Evolutionary conservation across 2,113 vertebrate genomes (phyloP), one percentile per base, ranked within the genome.

Genomic region (Bucco capensis): DNA sequence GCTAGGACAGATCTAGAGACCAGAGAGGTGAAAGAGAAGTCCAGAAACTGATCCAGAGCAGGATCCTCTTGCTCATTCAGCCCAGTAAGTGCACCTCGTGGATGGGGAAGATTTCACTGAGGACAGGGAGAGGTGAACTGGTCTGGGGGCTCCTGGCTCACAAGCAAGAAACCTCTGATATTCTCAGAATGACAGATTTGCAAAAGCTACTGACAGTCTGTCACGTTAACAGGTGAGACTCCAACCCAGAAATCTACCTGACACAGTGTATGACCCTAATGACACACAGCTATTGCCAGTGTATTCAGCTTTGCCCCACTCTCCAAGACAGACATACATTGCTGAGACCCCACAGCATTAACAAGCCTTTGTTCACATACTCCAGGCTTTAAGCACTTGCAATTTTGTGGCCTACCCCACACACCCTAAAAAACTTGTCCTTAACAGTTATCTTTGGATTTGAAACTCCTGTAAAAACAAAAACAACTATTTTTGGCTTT

Each of bases 391-490:
- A 96, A 96, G 96, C 79, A 89, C 70, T 96, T 95, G 86, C 86
- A 96, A 85, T 92, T 94, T 78, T 86, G 95, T 91, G 80, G 89
- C 72, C 80, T 95, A 92, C 92, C 77, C 89, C 92, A 92, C 95
- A 95, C 83, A 71, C 81, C 94, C 95, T 91, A 80, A 96, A 96
- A n/a, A 94, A 85, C 92, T 93, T 71, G 47, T 94, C 93, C 93
- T 96, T 94, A 95, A 83, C 88, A 96, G 88, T 95, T 90, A 96
- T 96, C 97, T 95, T 96, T 96, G 96, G 93, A 96, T 94, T 96
- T 94, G 66, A 95, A 97, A 92, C 93, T 96, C 94, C 90, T 96
- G 92, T 80, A 38, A 96, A 97, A 98, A 97, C 93, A 97, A 97
- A 97, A 98, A 96, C 96, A 97, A 87, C 85, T 91, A 93, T 75